phyloP scores from a whole-genome alignment of 92 coral and sea anemone species.

The Parazoanthus darwini region DNA sequence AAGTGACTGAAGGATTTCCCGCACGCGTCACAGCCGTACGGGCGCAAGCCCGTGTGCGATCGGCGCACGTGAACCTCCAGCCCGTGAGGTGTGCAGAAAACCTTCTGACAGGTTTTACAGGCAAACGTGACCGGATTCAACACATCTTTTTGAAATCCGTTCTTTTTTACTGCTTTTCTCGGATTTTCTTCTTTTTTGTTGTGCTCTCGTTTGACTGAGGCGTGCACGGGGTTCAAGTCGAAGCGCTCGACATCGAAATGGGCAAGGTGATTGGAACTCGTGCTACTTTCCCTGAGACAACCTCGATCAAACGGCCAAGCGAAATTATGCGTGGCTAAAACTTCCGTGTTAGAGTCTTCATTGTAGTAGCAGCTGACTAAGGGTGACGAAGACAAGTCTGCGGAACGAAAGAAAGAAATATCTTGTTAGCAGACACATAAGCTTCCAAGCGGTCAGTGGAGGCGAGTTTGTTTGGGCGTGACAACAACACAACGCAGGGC shows the following conservation, averaged over 20 bases:
- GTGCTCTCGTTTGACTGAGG: conserved; percentile 1
- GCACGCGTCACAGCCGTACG: conserved; percentile 80
- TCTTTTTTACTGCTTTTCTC: background rate
- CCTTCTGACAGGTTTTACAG: conserved; percentile 94
- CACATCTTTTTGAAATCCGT: background rate
- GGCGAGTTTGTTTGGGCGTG: no score
- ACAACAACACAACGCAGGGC: no score
- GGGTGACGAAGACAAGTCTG: conserved; percentile 17
- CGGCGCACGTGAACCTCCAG: conserved; percentile 95
- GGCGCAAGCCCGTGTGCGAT: conserved; percentile 82
- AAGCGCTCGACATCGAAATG: background rate
- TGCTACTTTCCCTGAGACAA: background rate
- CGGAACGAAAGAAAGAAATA: background rate
- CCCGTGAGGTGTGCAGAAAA: conserved; percentile 92
- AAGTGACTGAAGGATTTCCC: conserved; percentile 88
- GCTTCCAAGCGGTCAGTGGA: no score
- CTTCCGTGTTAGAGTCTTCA: background rate
- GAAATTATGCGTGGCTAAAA: background rate
- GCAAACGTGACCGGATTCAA: conserved; percentile 53
- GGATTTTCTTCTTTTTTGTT: background rate
- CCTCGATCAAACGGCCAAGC: background rate
- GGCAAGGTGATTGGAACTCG: background rate
- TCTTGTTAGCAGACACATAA: background rate
- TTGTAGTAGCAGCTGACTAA: background rate
- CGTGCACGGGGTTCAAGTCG: background rate